Conservation (phyloP, 2,113 vertebrate genomes). For the Stigmatopora argus region DNA sequence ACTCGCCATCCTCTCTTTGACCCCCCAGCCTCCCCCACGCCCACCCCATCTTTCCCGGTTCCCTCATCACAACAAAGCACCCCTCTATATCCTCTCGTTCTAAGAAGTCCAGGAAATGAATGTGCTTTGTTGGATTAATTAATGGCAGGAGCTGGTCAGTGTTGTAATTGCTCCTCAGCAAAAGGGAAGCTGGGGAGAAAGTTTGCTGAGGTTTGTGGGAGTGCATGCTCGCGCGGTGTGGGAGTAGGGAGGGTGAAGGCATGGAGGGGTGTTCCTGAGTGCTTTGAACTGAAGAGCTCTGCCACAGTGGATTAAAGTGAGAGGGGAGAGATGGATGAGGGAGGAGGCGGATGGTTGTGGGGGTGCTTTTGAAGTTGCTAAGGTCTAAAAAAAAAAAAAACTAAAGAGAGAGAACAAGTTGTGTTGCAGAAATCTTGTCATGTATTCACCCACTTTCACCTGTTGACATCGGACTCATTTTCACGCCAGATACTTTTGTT, state of each 20-base stretch:
- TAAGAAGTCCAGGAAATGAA: conserved; percentile 95
- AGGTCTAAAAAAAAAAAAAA: conserved; percentile 74
- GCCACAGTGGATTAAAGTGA: conserved; percentile 95
- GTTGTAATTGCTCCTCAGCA: conserved; percentile 96
- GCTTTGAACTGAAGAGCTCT: conserved; percentile 95
- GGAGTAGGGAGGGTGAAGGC: not conserved
- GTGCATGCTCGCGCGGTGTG: conserved; percentile 49
- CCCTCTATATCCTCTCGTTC: conserved; percentile 89
- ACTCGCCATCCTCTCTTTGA: conserved; percentile 60
- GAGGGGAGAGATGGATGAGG: conserved; percentile 69
- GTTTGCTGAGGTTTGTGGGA: conserved; percentile 80
- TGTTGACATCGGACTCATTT: conserved; percentile 72
- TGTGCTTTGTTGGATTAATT: conserved; percentile 98
- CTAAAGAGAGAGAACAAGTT: conserved; percentile 70
- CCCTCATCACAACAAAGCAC: conserved; percentile 53
- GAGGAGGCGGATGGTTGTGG: conserved; percentile 70
- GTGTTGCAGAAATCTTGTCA: conserved; percentile 84
- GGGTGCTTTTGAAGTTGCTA: conserved; percentile 91
- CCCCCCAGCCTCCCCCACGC: conserved; percentile 53
- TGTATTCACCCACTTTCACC: conserved; percentile 80
- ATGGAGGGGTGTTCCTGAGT: conserved; percentile 81
- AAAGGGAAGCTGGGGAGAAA: conserved; percentile 73
- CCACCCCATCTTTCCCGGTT: conserved; percentile 69
- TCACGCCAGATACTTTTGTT: conserved; percentile 1
- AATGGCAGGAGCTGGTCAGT: conserved; percentile 92